These are phyloP conservation scores for Phocoena sinus DNA, from an alignment of 2,113 vertebrate genomes.

Conservation along the genomic window DNA sequence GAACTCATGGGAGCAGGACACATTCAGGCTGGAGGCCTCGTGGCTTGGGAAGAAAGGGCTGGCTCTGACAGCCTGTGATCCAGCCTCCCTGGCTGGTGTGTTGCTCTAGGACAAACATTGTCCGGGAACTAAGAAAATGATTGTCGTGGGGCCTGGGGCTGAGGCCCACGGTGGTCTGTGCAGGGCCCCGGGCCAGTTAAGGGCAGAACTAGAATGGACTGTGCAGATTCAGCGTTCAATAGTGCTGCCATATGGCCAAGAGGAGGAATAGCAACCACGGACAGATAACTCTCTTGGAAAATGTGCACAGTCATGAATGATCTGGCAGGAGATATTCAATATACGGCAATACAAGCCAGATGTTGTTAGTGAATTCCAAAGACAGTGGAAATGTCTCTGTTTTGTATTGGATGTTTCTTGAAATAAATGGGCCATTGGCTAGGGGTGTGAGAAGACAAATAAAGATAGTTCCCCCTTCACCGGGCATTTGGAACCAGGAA, in stretches of 20 bases:
- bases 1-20: not conserved
- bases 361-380: conserved; percentile 34
- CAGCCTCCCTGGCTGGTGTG: not conserved
- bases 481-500: not conserved
- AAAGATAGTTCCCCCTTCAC: not conserved
- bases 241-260: not conserved
- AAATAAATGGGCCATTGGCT: conserved; percentile 19
- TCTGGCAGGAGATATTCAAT: not conserved
- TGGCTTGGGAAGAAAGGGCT: not conserved
- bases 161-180: not conserved
- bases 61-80: not conserved
- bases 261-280: not conserved
- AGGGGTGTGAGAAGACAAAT: conserved; percentile 38
- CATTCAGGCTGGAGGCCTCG: not conserved
- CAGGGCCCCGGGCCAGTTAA: not conserved
- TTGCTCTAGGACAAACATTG: not conserved
- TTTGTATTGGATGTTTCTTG: conserved; percentile 38
- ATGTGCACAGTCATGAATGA: not conserved
- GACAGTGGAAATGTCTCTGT: conserved; percentile 21
- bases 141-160: not conserved
- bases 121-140: not conserved
- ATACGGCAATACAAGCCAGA: not conserved
- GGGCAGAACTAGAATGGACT: not conserved
- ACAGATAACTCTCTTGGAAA: not conserved
- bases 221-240: not conserved